Percentiles rank a stretch among this genome's conserved stretches.
Conservation (phyloP, 2,888 invertebrate species). For the Theretra japonica region DNA sequence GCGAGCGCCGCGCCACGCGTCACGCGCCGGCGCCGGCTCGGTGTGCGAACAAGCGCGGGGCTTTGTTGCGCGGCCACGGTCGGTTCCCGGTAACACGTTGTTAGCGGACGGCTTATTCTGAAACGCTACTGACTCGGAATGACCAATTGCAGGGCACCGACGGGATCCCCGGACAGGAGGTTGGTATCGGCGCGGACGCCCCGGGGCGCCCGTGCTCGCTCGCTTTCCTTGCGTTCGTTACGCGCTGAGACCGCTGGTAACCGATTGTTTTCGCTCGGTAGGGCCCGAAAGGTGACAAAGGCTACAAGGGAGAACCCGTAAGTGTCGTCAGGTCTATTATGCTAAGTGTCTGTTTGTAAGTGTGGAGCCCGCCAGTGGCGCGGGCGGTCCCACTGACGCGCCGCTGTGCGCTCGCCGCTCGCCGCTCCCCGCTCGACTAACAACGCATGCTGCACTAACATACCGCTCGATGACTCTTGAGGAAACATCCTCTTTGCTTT, state of each 20-base stretch:
- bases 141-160: constrained; percentile 92
- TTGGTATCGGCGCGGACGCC: constrained; percentile 65
- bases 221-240: constrained; percentile 31
- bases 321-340: constrained; percentile 70
- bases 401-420: not conserved
- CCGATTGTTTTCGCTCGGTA: constrained; percentile 75
- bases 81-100: not conserved
- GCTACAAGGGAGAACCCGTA: constrained; percentile 93
- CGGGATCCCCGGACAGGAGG: constrained; percentile 96
- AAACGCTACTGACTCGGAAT: constrained; percentile 33
- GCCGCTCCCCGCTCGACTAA: constrained; percentile 28
- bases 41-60: not conserved
- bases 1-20: not conserved
- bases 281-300: constrained; percentile 96
- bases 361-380: constrained; percentile 31
- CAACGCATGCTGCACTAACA: constrained; percentile 22
- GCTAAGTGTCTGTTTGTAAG: not conserved
- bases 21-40: not conserved
- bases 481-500: not conserved
- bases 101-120: not conserved
- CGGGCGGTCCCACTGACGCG: constrained; percentile 6
- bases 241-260: constrained; percentile 7
- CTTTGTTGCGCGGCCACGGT: not conserved
- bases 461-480: not conserved
- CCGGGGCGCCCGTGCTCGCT: constrained; percentile 9